Conservation (phyloP, 2,113 vertebrate genomes). For the Notarius lentiginosus region DNA sequence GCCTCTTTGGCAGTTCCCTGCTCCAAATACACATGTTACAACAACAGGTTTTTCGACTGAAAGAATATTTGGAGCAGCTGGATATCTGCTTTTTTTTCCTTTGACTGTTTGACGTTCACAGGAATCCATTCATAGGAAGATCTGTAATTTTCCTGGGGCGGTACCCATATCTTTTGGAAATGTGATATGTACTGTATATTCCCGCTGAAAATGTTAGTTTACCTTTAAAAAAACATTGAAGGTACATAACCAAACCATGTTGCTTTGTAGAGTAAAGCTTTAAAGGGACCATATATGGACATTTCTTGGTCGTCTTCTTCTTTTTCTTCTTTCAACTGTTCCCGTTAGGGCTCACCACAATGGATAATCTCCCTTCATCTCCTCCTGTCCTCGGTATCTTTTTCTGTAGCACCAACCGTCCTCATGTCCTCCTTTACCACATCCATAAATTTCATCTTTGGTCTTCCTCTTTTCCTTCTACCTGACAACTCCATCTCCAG, state of each 20-base stretch:
- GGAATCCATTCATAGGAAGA: background rate
- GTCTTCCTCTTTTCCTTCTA: too few species aligned
- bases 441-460: too few species aligned
- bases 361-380: too few species aligned
- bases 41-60: background rate
- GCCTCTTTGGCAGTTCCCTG: constrained; percentile 23
- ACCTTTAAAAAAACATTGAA: background rate
- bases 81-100: constrained; percentile 29
- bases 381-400: too few species aligned
- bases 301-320: too few species aligned
- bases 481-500: too few species aligned
- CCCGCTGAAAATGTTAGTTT: background rate
- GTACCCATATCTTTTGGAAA: background rate
- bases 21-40: constrained; percentile 28
- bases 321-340: too few species aligned
- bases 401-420: too few species aligned
- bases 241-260: background rate
- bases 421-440: too few species aligned
- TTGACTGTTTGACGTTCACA: constrained; percentile 25
- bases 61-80: constrained; percentile 28
- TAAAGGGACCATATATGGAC: background rate
- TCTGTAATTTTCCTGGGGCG: background rate
- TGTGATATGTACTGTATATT: background rate
- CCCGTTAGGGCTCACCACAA: too few species aligned
- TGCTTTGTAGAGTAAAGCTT: background rate